phyloP scores from a whole-genome alignment of 2,113 vertebrate genomes.

The Corythornis madagascariensis region DNA sequence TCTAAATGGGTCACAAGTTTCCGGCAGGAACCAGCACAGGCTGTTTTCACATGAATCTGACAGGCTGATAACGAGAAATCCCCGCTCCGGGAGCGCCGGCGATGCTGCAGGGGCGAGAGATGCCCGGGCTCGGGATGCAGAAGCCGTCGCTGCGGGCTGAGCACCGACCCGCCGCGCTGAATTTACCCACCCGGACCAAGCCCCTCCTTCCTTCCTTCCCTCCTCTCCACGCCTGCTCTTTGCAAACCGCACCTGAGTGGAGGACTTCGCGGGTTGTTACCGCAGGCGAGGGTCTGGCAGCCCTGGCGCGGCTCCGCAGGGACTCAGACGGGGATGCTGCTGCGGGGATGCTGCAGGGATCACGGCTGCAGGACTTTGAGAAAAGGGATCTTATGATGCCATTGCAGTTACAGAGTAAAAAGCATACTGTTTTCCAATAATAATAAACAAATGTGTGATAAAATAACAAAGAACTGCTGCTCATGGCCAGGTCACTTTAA shows the following conservation, averaged over 20 bases:
- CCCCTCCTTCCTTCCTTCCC: not conserved
- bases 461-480: not conserved
- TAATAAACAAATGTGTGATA: not conserved
- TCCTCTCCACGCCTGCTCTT: not conserved
- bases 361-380: not conserved
- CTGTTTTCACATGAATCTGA: not conserved
- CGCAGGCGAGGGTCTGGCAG: rapidly evolving
- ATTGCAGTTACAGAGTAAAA: not conserved
- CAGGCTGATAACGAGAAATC: not conserved
- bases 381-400: rapidly evolving
- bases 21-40: not conserved
- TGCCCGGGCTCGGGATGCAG: too few species aligned
- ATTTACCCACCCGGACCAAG: not conserved
- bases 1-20: not conserved
- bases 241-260: too few species aligned
- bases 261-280: not conserved
- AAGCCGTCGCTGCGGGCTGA: not conserved
- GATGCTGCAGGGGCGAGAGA: rapidly evolving
- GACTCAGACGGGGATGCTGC: too few species aligned
- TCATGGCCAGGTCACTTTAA: not conserved
- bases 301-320: not conserved
- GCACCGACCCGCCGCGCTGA: not conserved
- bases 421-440: not conserved
- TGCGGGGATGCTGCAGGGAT: too few species aligned
- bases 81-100: not conserved